These are phyloP conservation scores for Brachionus sp. DNA, from an alignment of 1,140 invertebrate species.

Conservation along the genomic window DNA sequence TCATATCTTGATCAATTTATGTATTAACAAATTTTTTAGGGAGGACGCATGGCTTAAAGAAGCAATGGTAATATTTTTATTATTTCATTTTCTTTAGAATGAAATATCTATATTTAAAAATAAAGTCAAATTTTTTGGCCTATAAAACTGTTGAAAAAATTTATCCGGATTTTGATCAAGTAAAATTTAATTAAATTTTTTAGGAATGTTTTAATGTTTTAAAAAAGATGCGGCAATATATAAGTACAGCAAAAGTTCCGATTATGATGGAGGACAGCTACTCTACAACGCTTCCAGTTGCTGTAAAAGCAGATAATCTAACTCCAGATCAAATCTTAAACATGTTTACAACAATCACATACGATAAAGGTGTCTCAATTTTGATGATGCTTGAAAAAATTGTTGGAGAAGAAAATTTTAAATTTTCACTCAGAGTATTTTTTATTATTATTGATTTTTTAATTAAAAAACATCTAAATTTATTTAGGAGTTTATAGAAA, in stretches of 20 bases:
- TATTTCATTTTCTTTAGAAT: no score
- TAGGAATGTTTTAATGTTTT: neutral
- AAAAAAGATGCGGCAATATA: slow-evolving; percentile 21
- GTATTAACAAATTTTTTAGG: neutral
- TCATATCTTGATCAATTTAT: neutral
- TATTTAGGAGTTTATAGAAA: neutral
- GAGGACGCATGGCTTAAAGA: slow-evolving; percentile 33
- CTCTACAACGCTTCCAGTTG: neutral
- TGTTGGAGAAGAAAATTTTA: neutral
- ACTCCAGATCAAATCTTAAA: slow-evolving; percentile 72
- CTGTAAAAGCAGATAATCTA: neutral
- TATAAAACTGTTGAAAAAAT: slow-evolving; percentile 63
- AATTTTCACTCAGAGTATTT: neutral
- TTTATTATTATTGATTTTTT: neutral
- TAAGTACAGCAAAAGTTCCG: neutral
- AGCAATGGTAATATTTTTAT: slow-evolving; percentile 46
- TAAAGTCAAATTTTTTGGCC: slow-evolving; percentile 48
- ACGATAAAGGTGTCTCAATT: slow-evolving; percentile 63
- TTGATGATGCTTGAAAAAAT: slow-evolving; percentile 10
- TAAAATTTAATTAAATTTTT: neutral
- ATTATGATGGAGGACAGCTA: slow-evolving; percentile 41
- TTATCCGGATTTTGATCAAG: slow-evolving; percentile 74
- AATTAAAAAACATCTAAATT: neutral
- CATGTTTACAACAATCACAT: slow-evolving; percentile 89
- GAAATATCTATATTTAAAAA: neutral